These are phyloP conservation scores for Anguilla rostrata DNA, from an alignment of 2,113 vertebrate species.

Conservation along the genomic window DNA sequence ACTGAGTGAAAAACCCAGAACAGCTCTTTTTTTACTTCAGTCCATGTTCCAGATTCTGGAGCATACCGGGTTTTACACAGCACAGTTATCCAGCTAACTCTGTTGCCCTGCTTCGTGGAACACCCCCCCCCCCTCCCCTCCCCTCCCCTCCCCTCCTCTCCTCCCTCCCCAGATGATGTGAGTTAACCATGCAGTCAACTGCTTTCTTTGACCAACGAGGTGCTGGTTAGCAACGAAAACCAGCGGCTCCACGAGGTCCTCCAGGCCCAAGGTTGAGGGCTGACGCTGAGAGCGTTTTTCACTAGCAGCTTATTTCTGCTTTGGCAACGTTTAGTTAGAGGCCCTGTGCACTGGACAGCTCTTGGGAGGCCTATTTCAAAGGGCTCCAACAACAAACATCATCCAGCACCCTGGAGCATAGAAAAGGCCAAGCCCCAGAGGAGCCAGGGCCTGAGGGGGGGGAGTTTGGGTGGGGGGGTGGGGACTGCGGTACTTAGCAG, in stretches of 20 bases:
- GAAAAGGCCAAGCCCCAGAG: neutral
- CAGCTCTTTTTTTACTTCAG: no score
- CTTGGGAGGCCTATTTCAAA: neutral
- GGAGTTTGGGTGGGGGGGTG: neutral
- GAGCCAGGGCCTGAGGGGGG: neutral
- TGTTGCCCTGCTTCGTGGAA: no score
- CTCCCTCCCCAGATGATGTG: neutral
- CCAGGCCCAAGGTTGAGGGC: neutral
- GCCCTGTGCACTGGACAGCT: neutral
- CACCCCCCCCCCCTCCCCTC: no score
- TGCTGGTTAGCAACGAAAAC: neutral
- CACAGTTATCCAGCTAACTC: no score
- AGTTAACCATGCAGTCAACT: neutral
- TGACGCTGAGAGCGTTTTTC: neutral
- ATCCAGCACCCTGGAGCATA: neutral
- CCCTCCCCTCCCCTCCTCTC: no score
- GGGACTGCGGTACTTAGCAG: neutral
- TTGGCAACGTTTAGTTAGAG: neutral
- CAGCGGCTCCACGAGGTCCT: neutral
- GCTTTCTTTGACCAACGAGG: neutral
- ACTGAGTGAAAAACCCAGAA: no score
- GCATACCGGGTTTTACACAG: no score
- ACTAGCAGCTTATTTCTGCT: neutral
- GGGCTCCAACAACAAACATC: neutral
- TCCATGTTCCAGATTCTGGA: no score